These are phyloP conservation scores for Neoaliturus tenellus DNA, from an alignment of 2,888 invertebrate genomes.

Conservation along the genomic window DNA sequence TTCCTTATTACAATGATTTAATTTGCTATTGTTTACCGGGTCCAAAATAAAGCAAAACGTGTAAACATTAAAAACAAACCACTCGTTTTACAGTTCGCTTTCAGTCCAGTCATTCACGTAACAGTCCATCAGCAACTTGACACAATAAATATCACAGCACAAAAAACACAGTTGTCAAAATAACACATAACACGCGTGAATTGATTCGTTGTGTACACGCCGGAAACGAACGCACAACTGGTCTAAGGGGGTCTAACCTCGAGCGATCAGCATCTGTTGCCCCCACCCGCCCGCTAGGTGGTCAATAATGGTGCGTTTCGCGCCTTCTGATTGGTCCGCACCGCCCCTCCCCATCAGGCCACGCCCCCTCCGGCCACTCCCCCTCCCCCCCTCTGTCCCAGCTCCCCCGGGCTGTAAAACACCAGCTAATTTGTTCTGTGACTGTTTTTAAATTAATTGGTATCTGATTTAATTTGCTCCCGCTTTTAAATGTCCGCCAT, in stretches of 20 bases:
- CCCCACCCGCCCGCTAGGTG: neutral
- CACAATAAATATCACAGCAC: constrained; percentile 46
- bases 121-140: neutral
- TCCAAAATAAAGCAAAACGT: too few relatives aligned
- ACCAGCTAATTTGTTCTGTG: constrained; percentile 55
- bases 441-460: constrained; percentile 56
- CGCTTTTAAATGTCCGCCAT: constrained; percentile 47
- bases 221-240: constrained; percentile 12
- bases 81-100: neutral
- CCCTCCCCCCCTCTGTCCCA: constrained; percentile 44
- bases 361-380: constrained; percentile 32
- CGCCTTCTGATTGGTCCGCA: constrained; percentile 18
- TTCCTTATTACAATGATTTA: too few relatives aligned
- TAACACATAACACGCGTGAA: neutral
- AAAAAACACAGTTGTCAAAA: constrained; percentile 8
- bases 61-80: too few relatives aligned
- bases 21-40: too few relatives aligned
- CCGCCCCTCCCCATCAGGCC: constrained; percentile 37
- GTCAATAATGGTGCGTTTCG: constrained; percentile 7
- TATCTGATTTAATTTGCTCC: constrained; percentile 56
- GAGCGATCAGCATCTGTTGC: constrained; percentile 19
- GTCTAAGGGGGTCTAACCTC: neutral
- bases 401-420: constrained; percentile 6
- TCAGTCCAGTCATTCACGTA: neutral
- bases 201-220: neutral